Evolutionary conservation across 2,113 vertebrate species (phyloP).

Genomic region (Macroglossus sobrinus): DNA sequence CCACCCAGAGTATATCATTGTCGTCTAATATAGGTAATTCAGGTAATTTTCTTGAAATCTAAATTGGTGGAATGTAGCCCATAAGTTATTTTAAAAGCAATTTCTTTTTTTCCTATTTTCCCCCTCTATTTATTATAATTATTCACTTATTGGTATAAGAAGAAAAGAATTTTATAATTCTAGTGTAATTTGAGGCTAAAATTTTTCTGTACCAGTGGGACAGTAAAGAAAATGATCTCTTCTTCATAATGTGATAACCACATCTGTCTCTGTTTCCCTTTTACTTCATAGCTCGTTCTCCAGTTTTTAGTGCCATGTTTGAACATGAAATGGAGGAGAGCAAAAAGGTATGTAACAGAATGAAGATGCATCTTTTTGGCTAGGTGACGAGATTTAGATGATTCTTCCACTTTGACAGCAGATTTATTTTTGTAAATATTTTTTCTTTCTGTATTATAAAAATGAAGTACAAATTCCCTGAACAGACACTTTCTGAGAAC

Average conservation of each 20-base stretch:
- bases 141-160: background rate
- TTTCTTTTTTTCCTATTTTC: background rate
- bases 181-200: background rate
- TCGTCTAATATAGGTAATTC: background rate
- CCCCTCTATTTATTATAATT: background rate
- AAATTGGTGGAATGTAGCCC: background rate
- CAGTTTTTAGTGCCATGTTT: slow-evolving; percentile 95
- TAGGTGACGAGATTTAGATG: background rate
- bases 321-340: slow-evolving; percentile 96
- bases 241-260: background rate
- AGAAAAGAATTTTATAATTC: slow-evolving; percentile 37
- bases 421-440: slow-evolving; percentile 32
- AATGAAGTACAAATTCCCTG: background rate
- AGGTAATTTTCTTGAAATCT: background rate
- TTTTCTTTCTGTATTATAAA: background rate
- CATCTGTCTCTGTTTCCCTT: slow-evolving; percentile 28
- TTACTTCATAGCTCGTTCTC: slow-evolving; percentile 86
- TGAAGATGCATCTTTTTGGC: background rate
- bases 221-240: background rate
- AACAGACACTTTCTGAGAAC: slow-evolving; percentile 20
- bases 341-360: slow-evolving; percentile 87
- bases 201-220: background rate
- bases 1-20: background rate
- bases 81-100: slow-evolving; percentile 44
- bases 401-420: background rate